Conservation (phyloP, 2,888 invertebrate species). For the Pseudococcus viburni region DNA sequence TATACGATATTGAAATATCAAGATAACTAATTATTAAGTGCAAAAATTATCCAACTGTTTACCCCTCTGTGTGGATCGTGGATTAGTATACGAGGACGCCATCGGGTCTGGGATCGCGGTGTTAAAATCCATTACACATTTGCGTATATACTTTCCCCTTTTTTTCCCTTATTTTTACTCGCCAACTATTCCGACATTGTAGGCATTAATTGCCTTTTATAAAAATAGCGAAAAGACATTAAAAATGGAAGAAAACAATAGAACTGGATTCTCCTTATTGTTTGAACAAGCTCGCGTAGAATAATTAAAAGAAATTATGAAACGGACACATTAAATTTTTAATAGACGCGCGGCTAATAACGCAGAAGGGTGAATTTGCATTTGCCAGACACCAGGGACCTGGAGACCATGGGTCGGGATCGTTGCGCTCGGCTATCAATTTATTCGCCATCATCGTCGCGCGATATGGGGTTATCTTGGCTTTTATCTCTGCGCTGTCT, state of each 20-base stretch:
- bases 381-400: slow-evolving; percentile 34
- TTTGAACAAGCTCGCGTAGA: slow-evolving; percentile 32
- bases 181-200: slow-evolving; percentile 26
- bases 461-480: slow-evolving; percentile 48
- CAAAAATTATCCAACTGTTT: neutral
- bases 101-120: neutral
- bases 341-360: slow-evolving; percentile 10
- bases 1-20: neutral
- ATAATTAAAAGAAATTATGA: slow-evolving; percentile 54
- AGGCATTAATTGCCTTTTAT: slow-evolving; percentile 46
- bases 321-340: slow-evolving; percentile 55
- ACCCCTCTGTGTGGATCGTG: neutral
- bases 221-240: slow-evolving; percentile 33
- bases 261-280: slow-evolving; percentile 32
- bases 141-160: neutral
- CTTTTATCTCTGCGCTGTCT: slow-evolving; percentile 28
- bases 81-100: neutral
- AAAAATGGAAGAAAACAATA: slow-evolving; percentile 50
- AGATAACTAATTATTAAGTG: neutral
- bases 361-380: slow-evolving; percentile 33
- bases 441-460: slow-evolving; percentile 37
- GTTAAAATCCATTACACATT: neutral
- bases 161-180: neutral
- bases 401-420: neutral
- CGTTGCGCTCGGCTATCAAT: neutral